Conservation (phyloP, 2,113 vertebrate species). For the Python bivittatus region DNA sequence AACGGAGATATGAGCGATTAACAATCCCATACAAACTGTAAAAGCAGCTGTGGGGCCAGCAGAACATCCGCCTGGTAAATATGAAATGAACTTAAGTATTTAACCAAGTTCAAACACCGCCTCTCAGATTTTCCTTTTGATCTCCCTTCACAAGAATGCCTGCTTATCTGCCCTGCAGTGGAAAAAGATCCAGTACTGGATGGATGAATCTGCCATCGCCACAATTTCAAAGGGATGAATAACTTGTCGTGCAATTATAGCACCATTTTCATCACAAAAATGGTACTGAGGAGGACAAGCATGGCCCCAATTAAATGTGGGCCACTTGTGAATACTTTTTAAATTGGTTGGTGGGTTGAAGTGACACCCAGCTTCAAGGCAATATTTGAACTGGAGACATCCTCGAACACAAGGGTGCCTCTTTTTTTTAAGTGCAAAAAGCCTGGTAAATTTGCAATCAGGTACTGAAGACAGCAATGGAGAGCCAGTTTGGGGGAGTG, state of each 20-base stretch:
- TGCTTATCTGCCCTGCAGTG: no score
- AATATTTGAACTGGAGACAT: neutral
- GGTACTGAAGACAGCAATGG: fast-evolving
- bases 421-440: neutral
- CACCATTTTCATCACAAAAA: neutral
- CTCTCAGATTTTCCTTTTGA: neutral
- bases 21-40: neutral
- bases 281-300: neutral
- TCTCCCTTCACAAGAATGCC: neutral
- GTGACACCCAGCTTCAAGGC: neutral
- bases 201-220: neutral
- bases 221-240: neutral
- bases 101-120: neutral
- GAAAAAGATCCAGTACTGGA: neutral
- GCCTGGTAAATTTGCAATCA: neutral
- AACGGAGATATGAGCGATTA: neutral
- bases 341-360: no score
- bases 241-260: neutral
- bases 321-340: neutral
- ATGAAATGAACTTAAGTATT: neutral
- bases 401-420: neutral
- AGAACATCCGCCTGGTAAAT: neutral
- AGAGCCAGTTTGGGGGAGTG: neutral
- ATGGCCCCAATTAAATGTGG: neutral
- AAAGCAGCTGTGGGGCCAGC: neutral